These are phyloP conservation scores for Nemopilema nomurai DNA, from an alignment of 30 jellyfish, hydroid and myxozoan genomes.

Conservation along the genomic window DNA sequence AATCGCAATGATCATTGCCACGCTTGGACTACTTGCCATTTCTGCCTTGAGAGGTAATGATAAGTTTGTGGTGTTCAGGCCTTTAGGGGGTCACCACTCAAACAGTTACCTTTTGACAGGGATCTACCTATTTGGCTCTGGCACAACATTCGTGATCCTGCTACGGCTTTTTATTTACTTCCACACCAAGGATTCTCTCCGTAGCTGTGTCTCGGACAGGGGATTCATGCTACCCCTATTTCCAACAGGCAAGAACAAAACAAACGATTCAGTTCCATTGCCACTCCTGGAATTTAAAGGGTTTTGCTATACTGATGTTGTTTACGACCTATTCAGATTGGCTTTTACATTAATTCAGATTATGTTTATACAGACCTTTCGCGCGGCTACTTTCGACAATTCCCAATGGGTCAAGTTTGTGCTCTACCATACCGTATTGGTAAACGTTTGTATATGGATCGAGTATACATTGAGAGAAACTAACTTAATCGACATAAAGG, in stretches of 20 bases:
- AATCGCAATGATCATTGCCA: background rate
- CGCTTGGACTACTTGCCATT: slow-evolving; percentile 4
- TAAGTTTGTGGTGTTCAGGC: background rate
- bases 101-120: background rate
- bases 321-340: slow-evolving; percentile 18
- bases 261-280: background rate
- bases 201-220: background rate
- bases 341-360: slow-evolving; percentile 40
- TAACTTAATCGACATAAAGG: background rate
- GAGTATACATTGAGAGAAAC: slow-evolving; percentile 23
- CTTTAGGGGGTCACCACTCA: background rate
- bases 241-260: background rate
- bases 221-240: background rate
- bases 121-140: background rate
- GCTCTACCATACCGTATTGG: slow-evolving; percentile 34
- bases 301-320: slow-evolving; percentile 37
- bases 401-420: slow-evolving; percentile 7
- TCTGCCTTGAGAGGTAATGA: too few species aligned
- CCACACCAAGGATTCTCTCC: background rate
- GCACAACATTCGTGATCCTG: background rate
- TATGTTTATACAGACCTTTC: slow-evolving; percentile 39
- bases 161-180: background rate
- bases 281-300: background rate
- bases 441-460: slow-evolving; percentile 52
- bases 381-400: slow-evolving; percentile 32